Conservation (phyloP, 2,888 invertebrate species). For the Ochropleura plecta region DNA sequence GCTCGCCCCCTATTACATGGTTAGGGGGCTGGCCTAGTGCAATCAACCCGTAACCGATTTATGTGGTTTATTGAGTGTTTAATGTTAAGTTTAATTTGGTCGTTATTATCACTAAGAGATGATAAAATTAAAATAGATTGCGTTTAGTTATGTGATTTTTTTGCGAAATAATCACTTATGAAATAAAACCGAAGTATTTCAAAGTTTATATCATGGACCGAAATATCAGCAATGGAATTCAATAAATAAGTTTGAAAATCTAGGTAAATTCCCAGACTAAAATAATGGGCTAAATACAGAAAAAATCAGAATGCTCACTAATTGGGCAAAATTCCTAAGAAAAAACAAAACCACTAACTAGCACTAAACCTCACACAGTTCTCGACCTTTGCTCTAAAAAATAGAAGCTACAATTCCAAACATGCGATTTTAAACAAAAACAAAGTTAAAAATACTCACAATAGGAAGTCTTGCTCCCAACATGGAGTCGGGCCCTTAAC, state of each 20-base stretch:
- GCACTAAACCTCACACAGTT: conserved; percentile 27
- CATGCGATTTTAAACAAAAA: conserved; percentile 39
- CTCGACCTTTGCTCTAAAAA: conserved; percentile 1
- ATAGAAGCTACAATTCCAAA: conserved; percentile 46
- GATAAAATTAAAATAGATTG: not conserved
- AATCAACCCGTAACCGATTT: too few species aligned
- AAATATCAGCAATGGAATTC: not conserved
- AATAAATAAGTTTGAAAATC: not conserved
- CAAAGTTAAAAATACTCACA: conserved; percentile 93
- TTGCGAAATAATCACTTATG: not conserved
- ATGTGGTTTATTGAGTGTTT: not conserved
- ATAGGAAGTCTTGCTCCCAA: conserved; percentile 99
- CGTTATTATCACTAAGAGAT: not conserved
- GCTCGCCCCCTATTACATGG: too few species aligned
- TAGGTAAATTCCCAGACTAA: not conserved
- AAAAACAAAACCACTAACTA: conserved; percentile 14
- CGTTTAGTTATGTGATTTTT: not conserved
- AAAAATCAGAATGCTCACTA: conserved; percentile 32
- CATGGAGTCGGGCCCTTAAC: conserved; percentile 98
- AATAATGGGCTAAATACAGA: conserved; percentile 29
- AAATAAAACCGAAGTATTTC: not conserved
- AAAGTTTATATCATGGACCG: not conserved
- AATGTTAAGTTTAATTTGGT: not conserved
- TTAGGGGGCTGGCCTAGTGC: too few species aligned
- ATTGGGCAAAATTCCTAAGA: conserved; percentile 36